Conservation (phyloP, 2,797 vertebrate genomes). For the Phoxinus dragarum region DNA sequence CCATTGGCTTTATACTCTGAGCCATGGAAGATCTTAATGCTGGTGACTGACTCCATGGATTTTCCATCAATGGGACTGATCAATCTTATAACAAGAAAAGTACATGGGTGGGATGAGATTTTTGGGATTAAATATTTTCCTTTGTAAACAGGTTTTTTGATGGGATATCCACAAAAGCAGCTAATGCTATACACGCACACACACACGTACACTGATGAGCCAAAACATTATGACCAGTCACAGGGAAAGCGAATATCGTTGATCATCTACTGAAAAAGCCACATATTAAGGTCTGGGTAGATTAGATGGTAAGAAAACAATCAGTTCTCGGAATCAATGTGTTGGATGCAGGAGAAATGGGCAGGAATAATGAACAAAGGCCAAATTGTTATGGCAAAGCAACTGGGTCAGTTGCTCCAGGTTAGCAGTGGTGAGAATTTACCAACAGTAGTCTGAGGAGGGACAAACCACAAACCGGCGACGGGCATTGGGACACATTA, state of each 20-base stretch:
- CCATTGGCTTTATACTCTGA: slow-evolving; percentile 97
- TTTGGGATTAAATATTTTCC: not conserved
- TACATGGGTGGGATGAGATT: not conserved
- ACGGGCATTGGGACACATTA: not conserved
- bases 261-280: not conserved
- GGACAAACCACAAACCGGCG: not conserved
- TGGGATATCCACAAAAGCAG: not conserved
- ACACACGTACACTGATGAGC: not conserved
- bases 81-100: slow-evolving; percentile 76
- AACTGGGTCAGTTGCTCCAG: not conserved
- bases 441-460: not conserved
- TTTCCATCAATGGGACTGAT: slow-evolving; percentile 96
- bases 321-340: not conserved
- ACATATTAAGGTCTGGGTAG: not conserved
- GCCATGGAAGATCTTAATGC: slow-evolving; percentile 97
- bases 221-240: not conserved
- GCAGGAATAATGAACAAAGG: not conserved
- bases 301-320: not conserved
- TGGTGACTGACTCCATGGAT: slow-evolving; percentile 95
- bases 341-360: not conserved
- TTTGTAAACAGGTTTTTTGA: not conserved
- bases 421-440: not conserved
- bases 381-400: not conserved
- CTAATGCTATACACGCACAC: not conserved
- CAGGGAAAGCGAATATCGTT: not conserved